Evolutionary conservation across 2,113 vertebrate species (phyloP).

Genomic region (Oryzias javanicus): DNA sequence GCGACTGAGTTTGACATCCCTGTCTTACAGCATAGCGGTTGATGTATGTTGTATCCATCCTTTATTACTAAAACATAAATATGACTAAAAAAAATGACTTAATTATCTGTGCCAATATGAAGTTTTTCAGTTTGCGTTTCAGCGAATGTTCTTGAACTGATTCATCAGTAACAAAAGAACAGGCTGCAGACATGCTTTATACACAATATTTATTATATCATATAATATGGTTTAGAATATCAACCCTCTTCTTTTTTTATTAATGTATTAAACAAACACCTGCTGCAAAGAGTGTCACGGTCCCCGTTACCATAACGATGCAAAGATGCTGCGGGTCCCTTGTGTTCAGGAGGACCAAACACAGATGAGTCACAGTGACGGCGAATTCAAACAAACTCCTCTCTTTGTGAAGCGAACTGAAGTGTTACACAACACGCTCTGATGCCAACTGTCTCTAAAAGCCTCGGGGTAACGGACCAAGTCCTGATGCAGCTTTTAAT

Average conservation of each 20-base stretch:
- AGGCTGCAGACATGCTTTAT: background rate
- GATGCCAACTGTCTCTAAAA: background rate
- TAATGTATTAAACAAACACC: constrained; percentile 50
- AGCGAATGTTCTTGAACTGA: constrained; percentile 37
- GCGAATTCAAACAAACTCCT: constrained; percentile 15
- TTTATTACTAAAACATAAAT: too few relatives aligned
- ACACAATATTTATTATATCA: constrained; percentile 2
- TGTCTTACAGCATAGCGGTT: too few relatives aligned
- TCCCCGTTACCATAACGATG: constrained; percentile 24
- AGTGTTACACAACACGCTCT: constrained; percentile 21
- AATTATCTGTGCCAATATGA: too few relatives aligned
- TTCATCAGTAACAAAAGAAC: constrained; percentile 40
- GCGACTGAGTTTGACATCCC: too few relatives aligned
- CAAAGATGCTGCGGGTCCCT: constrained; percentile 27
- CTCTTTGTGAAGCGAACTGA: constrained; percentile 7
- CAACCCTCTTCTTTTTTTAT: constrained; percentile 1
- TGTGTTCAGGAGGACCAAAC: constrained; percentile 16
- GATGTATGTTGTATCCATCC: too few relatives aligned
- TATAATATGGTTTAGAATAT: constrained; percentile 20
- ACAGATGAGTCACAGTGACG: constrained; percentile 54
- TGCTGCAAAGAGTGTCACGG: constrained; percentile 47
- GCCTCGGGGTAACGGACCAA: constrained; percentile 14
- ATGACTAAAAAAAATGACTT: too few relatives aligned
- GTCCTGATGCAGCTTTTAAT: constrained; percentile 16
- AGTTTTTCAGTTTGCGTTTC: constrained; percentile 31